Conservation (phyloP, 2,888 invertebrate species). For the Tenthredo scrophulariae region DNA sequence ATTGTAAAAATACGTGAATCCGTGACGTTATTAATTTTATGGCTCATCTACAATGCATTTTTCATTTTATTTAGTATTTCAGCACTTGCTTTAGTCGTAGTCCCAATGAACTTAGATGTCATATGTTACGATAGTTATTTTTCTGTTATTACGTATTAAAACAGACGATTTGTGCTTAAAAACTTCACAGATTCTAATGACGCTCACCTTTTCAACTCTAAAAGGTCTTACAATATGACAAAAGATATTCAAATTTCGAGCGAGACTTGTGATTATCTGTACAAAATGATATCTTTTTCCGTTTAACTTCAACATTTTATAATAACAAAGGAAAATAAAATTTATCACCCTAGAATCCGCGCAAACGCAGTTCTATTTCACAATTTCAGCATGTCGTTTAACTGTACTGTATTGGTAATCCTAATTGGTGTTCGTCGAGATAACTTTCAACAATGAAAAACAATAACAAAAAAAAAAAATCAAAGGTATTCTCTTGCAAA, state of each 20-base stretch:
- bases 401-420: background rate
- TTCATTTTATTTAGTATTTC: slow-evolving; percentile 1
- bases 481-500: background rate
- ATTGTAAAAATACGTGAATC: slow-evolving; percentile 45
- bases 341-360: background rate
- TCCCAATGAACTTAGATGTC: slow-evolving; percentile 15
- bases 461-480: slow-evolving; percentile 4
- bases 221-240: background rate
- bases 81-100: slow-evolving; percentile 10
- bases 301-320: background rate
- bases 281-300: background rate
- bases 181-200: background rate
- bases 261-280: background rate
- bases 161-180: slow-evolving; percentile 39
- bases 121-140: background rate
- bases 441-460: slow-evolving; percentile 16
- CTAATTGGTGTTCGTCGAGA: slow-evolving; percentile 41
- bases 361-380: background rate
- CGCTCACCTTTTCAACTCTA: background rate
- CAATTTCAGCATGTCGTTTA: slow-evolving; percentile 2
- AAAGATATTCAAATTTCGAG: slow-evolving; percentile 37
- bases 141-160: slow-evolving; percentile 26
- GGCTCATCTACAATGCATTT: slow-evolving; percentile 39
- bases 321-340: background rate
- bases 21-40: slow-evolving; percentile 29